Evolutionary conservation across 2,113 vertebrate genomes (phyloP).

Genomic region (Tragulus kanchil): DNA sequence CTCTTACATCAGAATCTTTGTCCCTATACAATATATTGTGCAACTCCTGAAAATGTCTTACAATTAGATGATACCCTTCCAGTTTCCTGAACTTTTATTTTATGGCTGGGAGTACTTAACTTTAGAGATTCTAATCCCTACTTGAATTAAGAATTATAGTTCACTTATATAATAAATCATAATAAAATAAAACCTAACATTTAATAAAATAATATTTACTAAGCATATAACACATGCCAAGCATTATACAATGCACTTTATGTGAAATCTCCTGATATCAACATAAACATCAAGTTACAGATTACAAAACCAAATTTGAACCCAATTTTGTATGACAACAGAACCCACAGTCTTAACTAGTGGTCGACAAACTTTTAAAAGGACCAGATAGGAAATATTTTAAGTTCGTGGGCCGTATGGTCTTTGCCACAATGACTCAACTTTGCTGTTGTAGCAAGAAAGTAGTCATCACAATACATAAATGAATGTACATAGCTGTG

Average conservation of each 20-base stretch:
- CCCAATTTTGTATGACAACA: not conserved
- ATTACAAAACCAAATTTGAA: constrained; percentile 34
- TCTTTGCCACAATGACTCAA: not conserved
- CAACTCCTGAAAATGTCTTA: constrained; percentile 28
- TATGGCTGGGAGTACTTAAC: not conserved
- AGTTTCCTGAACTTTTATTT: constrained; percentile 34
- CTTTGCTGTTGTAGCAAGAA: not conserved
- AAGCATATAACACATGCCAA: not conserved
- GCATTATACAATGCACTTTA: not conserved
- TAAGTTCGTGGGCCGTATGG: not conserved
- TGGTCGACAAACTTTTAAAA: not conserved
- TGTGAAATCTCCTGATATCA: not conserved
- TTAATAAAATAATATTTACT: constrained; percentile 42
- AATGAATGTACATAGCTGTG: not conserved
- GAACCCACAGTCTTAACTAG: not conserved
- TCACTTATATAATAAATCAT: constrained; percentile 48
- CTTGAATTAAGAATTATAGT: constrained; percentile 43
- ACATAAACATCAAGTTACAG: not conserved
- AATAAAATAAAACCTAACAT: constrained; percentile 22
- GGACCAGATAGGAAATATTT: not conserved
- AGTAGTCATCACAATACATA: not conserved
- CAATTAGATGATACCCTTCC: not conserved
- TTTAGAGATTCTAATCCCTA: constrained; percentile 22
- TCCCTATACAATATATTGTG: not conserved
- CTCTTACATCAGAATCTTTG: not conserved